Conservation (phyloP, 2,888 invertebrate genomes). For the Troides aeacus region DNA sequence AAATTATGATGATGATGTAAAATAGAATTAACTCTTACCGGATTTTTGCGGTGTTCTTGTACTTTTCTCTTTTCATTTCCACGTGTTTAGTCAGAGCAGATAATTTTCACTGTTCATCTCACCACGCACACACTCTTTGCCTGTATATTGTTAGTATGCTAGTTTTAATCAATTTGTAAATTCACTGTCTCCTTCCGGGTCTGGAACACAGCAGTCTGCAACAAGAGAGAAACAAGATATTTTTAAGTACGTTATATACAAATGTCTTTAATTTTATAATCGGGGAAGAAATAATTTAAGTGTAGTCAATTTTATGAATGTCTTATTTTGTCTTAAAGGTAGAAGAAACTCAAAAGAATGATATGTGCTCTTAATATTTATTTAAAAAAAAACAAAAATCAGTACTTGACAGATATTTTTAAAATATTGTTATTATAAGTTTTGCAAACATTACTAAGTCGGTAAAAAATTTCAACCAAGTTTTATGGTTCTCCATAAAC, state of each 20-base stretch:
- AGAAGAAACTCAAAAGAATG: too few species aligned
- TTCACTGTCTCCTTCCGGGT: slow-evolving; percentile 6
- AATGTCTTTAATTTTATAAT: background rate
- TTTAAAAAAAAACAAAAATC: too few species aligned
- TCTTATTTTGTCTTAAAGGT: too few species aligned
- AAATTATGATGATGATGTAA: too few species aligned
- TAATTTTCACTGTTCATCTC: slow-evolving; percentile 62
- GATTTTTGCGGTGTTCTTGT: slow-evolving; percentile 61
- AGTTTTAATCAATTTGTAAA: slow-evolving; percentile 12
- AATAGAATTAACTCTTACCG: slow-evolving; percentile 50
- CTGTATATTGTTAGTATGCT: slow-evolving; percentile 11
- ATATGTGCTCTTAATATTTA: too few species aligned
- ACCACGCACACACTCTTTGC: slow-evolving; percentile 44
- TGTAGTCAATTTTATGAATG: background rate
- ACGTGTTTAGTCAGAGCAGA: slow-evolving; percentile 50
- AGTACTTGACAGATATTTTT: too few species aligned
- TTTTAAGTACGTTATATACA: background rate
- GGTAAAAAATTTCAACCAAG: too few species aligned
- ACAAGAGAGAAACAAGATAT: slow-evolving; percentile 1
- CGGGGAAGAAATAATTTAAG: background rate
- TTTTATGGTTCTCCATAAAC: too few species aligned
- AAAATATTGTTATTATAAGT: too few species aligned
- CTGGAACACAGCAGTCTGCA: slow-evolving; percentile 7
- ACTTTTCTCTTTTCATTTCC: slow-evolving; percentile 80
- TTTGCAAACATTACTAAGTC: too few species aligned